Evolutionary conservation across 2,797 vertebrate species (phyloP).

Genomic region (Menidia menidia): DNA sequence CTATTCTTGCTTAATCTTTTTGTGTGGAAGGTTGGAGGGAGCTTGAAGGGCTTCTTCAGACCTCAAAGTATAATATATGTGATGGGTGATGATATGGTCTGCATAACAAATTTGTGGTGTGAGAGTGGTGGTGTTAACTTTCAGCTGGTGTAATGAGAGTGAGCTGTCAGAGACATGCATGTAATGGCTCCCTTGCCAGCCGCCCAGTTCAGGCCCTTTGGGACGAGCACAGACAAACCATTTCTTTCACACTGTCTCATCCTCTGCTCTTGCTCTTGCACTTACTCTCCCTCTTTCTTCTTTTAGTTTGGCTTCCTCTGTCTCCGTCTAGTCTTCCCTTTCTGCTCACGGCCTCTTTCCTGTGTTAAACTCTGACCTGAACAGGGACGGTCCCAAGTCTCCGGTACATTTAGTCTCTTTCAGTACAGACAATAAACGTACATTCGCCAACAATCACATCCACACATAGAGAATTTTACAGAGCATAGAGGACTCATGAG

Average conservation of each 20-base stretch:
- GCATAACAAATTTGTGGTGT: slow-evolving; percentile 60
- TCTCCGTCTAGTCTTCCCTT: slow-evolving; percentile 15
- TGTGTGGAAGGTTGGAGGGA: not conserved
- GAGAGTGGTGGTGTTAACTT: slow-evolving; percentile 72
- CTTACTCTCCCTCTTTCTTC: slow-evolving; percentile 8
- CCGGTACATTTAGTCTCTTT: slow-evolving; percentile 43
- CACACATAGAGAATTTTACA: slow-evolving; percentile 41
- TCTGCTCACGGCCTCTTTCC: slow-evolving; percentile 28
- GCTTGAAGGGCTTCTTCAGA: slow-evolving; percentile 16
- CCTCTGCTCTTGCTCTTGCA: slow-evolving; percentile 28
- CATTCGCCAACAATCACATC: slow-evolving; percentile 40
- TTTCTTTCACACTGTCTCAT: slow-evolving; percentile 66
- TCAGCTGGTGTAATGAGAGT: slow-evolving; percentile 81
- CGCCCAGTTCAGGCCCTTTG: slow-evolving; percentile 80
- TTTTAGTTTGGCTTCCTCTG: slow-evolving; percentile 13
- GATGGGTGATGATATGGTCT: slow-evolving; percentile 48
- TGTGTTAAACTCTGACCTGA: slow-evolving; percentile 61
- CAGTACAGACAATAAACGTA: slow-evolving; percentile 34
- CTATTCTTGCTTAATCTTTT: not conserved
- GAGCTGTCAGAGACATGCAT: slow-evolving; percentile 82
- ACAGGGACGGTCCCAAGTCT: slow-evolving; percentile 48
- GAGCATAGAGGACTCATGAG: slow-evolving; percentile 53
- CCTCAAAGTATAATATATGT: slow-evolving; percentile 39
- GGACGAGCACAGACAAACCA: slow-evolving; percentile 71
- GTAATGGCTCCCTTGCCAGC: slow-evolving; percentile 83